Evolutionary conservation across 2,113 vertebrate species (phyloP).

Genomic region (Perognathus longimembris): DNA sequence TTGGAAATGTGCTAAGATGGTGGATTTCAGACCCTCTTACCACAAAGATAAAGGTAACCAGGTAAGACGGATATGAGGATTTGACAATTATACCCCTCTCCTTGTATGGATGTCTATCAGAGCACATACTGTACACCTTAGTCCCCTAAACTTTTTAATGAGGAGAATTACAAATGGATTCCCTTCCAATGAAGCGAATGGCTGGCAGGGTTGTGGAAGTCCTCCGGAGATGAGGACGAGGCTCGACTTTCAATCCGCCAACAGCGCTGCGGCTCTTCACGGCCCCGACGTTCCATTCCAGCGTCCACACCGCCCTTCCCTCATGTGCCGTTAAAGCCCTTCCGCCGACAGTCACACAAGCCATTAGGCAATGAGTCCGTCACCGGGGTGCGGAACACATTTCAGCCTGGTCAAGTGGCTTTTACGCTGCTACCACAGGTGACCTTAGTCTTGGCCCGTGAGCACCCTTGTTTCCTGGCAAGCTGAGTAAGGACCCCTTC

Average conservation of each 20-base stretch:
- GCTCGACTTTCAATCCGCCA: not conserved
- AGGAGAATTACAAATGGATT: not conserved
- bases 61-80: not conserved
- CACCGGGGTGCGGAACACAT: slow-evolving; percentile 23
- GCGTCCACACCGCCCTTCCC: slow-evolving; percentile 3
- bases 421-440: slow-evolving; percentile 61
- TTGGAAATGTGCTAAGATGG: not conserved
- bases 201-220: not conserved
- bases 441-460: slow-evolving; percentile 8
- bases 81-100: not conserved
- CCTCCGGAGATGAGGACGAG: fast-evolving
- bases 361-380: slow-evolving; percentile 58
- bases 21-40: not conserved
- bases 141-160: not conserved
- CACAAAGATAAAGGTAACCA: not conserved
- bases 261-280: not conserved
- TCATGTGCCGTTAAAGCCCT: slow-evolving; percentile 5
- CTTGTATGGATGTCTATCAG: not conserved
- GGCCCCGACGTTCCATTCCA: not conserved
- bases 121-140: not conserved
- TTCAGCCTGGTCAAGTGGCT: slow-evolving; percentile 48
- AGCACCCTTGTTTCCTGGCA: not conserved
- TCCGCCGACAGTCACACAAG: slow-evolving; percentile 34
- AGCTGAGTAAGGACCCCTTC: not conserved
- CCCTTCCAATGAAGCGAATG: not conserved